Base-by-base conservation (phyloP, 2,888 invertebrate species). In the Petrolisthes cinctipes region DNA sequence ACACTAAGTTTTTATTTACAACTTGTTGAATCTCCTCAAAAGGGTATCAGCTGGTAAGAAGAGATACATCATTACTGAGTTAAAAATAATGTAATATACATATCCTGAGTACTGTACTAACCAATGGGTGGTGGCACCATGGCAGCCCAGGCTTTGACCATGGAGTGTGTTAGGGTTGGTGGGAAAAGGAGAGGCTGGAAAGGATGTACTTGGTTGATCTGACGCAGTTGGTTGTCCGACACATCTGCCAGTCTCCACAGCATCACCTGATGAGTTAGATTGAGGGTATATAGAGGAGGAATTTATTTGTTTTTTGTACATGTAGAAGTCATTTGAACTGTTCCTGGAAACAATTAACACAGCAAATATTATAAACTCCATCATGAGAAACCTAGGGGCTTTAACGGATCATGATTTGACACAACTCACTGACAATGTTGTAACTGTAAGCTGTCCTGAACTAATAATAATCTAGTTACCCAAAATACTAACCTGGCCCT, bases 401-500 rank as follows among this genome's bases (percentile, higher is more conserved):
- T 37, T 37, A 37, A 37, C 37, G 0, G 37, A 37, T 37, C 37
- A 37, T 37, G 37, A 37, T 37, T 37, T 37, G 37, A 37, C 37
- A 37, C 37, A 37, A 37, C 37, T 37, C 37, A 37, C 37, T 37
- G 37, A 37, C 37, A 37, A 37, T 37, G 37, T 37, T 37, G 2
- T 37, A 37, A 37, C 68, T 17, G 23, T 37, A 78, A 6, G 14
- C 4, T 78, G 20, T 20, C 20, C 5, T 37, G 3, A 17, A 80
- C 17, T 54, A 80, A 80, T n/a, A 80, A 56, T 5, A 20, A 6
- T 17, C 37, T 37, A 37, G 37, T 14, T 53, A 76, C 1, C 11
- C 11, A 51, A 7, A 5, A 3, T 23, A 78, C 82, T 86, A 4
- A 99, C 95, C 20, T 96, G 96, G 0, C 98, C 98, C 91, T 97